phyloP scores from a whole-genome alignment of 2,888 invertebrate genomes.

The Acrobasis repandana region DNA sequence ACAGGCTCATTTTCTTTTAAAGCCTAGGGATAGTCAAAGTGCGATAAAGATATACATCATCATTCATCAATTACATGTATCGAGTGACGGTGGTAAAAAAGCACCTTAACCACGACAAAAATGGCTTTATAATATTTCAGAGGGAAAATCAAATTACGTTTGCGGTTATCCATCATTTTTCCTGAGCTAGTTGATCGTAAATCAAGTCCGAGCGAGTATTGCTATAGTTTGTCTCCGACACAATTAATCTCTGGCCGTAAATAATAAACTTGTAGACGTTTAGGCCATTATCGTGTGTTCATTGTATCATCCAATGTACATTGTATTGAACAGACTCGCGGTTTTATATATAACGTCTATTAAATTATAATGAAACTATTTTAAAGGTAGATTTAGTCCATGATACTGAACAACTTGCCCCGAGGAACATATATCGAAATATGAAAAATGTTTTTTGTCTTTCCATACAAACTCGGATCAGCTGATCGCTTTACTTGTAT shows the following conservation, averaged over 20 bases:
- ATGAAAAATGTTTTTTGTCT: no score
- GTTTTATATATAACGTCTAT: no score
- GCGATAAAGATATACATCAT: constrained; percentile 2
- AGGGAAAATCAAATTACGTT: constrained; percentile 35
- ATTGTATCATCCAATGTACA: no score
- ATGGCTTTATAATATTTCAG: constrained; percentile 27
- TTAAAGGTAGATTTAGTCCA: no score
- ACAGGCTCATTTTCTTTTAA: background rate
- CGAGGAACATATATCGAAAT: no score
- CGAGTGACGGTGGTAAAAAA: background rate
- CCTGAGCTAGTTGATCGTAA: constrained; percentile 31
- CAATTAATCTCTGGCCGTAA: constrained; percentile 11
- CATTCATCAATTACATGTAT: constrained; percentile 7
- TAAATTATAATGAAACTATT: no score
- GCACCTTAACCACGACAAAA: constrained; percentile 19
- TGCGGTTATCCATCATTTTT: constrained; percentile 36
- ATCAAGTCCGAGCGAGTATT: constrained; percentile 34
- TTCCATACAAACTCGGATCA: no score
- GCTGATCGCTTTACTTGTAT: no score
- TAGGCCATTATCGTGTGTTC: background rate
- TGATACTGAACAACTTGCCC: no score
- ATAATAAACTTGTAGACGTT: constrained; percentile 3
- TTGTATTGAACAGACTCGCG: no score
- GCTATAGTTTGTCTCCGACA: constrained; percentile 19
- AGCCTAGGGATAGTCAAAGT: background rate